Percentiles rank a stretch among this genome's conserved stretches.
These are phyloP conservation scores for Drosophila guanche DNA, from an alignment of 1,140 invertebrate species.

Conservation along the genomic window DNA sequence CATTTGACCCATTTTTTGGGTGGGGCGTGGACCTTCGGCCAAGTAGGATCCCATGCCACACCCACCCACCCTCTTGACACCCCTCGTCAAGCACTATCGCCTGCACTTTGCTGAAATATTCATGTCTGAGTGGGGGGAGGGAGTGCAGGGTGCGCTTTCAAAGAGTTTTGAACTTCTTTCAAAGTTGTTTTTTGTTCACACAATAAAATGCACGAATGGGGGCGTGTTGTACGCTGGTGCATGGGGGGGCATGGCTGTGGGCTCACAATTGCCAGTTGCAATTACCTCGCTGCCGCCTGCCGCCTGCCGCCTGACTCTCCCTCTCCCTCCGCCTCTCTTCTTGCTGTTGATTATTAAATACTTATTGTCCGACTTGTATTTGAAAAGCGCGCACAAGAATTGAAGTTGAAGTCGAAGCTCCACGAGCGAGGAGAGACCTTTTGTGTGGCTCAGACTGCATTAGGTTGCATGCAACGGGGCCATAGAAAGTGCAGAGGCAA, in stretches of 20 bases:
- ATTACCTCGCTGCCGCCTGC: conserved; percentile 46
- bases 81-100: conserved; percentile 15
- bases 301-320: no score
- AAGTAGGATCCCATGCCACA: conserved; percentile 50
- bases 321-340: conserved; percentile 1
- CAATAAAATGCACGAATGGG: conserved; percentile 72
- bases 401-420: conserved; percentile 38
- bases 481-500: conserved; percentile 72
- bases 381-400: conserved; percentile 72
- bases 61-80: conserved; percentile 5
- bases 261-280: conserved; percentile 60
- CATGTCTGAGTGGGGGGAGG: conserved; percentile 60
- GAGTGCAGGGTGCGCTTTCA: conserved; percentile 44
- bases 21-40: conserved; percentile 52
- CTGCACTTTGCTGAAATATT: conserved; percentile 40
- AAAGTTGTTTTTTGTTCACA: conserved; percentile 63
- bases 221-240: conserved; percentile 6
- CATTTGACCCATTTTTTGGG: conserved; percentile 69
- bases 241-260: not conserved
- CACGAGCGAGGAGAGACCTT: conserved; percentile 41
- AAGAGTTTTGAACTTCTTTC: conserved; percentile 70
- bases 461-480: conserved; percentile 75
- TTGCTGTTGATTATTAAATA: conserved; percentile 73
- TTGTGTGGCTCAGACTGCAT: conserved; percentile 48
- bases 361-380: conserved; percentile 61